These are phyloP conservation scores for crab-eating macaque (Macaca fascicularis) DNA, from an alignment of 2,113 vertebrate genomes.

Conservation along the genomic window T2T-MFA8v1.1 NC_088381.1:161534001-161534500, in stretches of 20 bases:
- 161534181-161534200: slow-evolving; percentile 35
- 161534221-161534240: not conserved
- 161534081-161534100: not conserved
- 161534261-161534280: not conserved
- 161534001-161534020: slow-evolving; percentile 18
- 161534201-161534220: not conserved
- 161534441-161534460: not conserved
- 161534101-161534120: not conserved
- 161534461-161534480: not conserved
- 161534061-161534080: not conserved
- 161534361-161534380: not conserved
- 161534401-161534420: slow-evolving; percentile 23
- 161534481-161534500: not conserved
- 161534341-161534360: not conserved
- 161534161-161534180: slow-evolving; percentile 28
- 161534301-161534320: slow-evolving; percentile 30
- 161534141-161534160: not conserved
- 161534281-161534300: not conserved
- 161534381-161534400: slow-evolving; percentile 45
- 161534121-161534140: not conserved
- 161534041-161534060: not conserved
- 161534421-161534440: not conserved
- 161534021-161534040: not conserved
- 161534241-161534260: not conserved
- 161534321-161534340: not conserved